phyloP scores from a whole-genome alignment of 2,113 vertebrate species.

The Cynoglossus semilaevis region DNA sequence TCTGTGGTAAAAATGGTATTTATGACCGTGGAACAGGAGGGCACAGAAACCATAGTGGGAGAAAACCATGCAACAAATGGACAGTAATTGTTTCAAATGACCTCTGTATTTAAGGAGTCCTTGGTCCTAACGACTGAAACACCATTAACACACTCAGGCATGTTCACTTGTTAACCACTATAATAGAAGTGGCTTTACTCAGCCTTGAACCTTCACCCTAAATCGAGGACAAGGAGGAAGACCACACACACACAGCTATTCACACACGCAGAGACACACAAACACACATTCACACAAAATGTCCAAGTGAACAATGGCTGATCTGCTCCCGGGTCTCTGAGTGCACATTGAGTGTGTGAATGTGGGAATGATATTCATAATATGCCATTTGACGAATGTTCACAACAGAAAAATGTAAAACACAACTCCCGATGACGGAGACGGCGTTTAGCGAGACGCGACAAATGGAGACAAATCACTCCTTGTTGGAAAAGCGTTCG shows the following conservation, averaged over 20 bases:
- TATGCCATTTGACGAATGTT: conserved; percentile 28
- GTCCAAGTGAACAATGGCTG: conserved; percentile 24
- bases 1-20: not conserved
- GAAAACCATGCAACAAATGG: conserved; percentile 32
- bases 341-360: conserved; percentile 10
- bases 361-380: conserved; percentile 33
- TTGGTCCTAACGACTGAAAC: conserved; percentile 46
- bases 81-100: conserved; percentile 54
- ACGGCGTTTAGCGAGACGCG: conserved; percentile 19
- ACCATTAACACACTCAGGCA: conserved; percentile 37
- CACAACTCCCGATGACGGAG: conserved; percentile 20
- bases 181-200: conserved; percentile 58
- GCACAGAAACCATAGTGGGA: not conserved
- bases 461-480: conserved; percentile 22
- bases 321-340: conserved; percentile 21
- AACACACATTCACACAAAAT: conserved; percentile 5
- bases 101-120: conserved; percentile 52
- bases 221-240: conserved; percentile 48
- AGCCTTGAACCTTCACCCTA: conserved; percentile 42
- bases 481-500: conserved; percentile 24
- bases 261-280: conserved; percentile 7
- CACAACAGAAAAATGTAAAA: conserved; percentile 46
- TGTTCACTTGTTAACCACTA: conserved; percentile 34
- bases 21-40: conserved; percentile 10
- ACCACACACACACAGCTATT: conserved; percentile 7